These are phyloP conservation scores for Lycia hirtaria DNA, from an alignment of 2,888 invertebrate genomes.

Conservation along the genomic window DNA sequence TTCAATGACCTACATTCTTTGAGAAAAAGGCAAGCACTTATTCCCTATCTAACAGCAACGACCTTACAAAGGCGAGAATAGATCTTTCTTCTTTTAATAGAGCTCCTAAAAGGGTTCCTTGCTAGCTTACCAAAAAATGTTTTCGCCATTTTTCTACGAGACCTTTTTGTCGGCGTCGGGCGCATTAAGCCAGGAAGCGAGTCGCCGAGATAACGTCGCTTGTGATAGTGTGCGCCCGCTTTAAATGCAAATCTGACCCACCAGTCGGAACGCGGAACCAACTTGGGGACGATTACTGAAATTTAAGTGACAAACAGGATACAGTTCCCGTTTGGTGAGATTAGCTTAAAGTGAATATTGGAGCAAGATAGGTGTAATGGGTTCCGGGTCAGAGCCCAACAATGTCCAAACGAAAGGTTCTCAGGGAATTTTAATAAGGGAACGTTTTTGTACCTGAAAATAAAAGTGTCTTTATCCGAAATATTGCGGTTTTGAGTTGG, in stretches of 20 bases:
- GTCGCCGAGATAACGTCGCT: conserved; percentile 57
- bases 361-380: neutral
- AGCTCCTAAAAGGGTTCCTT: conserved; percentile 61
- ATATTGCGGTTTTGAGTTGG: too few species aligned
- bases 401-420: too few species aligned
- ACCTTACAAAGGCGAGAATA: conserved; percentile 56
- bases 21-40: conserved; percentile 47
- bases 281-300: conserved; percentile 36
- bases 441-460: too few species aligned
- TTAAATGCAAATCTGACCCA: conserved; percentile 66
- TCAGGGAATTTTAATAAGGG: too few species aligned
- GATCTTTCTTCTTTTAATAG: conserved; percentile 64
- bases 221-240: conserved; percentile 54
- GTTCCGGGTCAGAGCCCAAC: too few species aligned
- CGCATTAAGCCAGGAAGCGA: conserved; percentile 48
- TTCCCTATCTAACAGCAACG: conserved; percentile 48
- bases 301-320: conserved; percentile 23
- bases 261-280: conserved; percentile 47
- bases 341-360: neutral
- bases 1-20: conserved; percentile 49
- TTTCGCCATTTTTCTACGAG: conserved; percentile 55
- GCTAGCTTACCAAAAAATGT: conserved; percentile 55
- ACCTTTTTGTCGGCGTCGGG: conserved; percentile 52
- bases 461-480: too few species aligned
- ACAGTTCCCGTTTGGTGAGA: conserved; percentile 7